Conservation (phyloP, 2,113 vertebrate genomes). For the Sciurus niger region DNA sequence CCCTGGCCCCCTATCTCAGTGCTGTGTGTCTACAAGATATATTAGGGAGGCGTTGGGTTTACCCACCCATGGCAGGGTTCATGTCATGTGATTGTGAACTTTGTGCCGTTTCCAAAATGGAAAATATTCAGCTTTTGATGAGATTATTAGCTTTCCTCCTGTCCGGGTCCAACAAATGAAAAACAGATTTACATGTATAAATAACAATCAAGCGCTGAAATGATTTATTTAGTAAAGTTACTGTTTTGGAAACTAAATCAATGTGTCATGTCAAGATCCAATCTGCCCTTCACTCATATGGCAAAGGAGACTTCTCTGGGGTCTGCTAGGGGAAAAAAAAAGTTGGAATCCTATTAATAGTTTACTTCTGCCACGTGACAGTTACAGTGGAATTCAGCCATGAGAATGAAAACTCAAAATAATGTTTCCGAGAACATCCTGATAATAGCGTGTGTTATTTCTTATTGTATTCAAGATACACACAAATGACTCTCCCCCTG, state of each 20-base stretch:
- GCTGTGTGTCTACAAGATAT: neutral
- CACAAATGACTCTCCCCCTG: constrained; percentile 75
- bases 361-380: constrained; percentile 84
- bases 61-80: neutral
- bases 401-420: constrained; percentile 84
- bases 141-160: constrained; percentile 80
- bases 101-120: constrained; percentile 64
- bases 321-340: constrained; percentile 74
- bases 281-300: constrained; percentile 81
- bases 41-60: constrained; percentile 39
- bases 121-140: constrained; percentile 79
- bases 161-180: constrained; percentile 79
- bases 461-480: constrained; percentile 86
- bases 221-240: constrained; percentile 83
- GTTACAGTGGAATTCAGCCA: constrained; percentile 76
- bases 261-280: constrained; percentile 72
- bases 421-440: constrained; percentile 82
- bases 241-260: constrained; percentile 82
- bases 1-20: neutral
- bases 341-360: constrained; percentile 80
- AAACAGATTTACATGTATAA: constrained; percentile 85
- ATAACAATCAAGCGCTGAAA: constrained; percentile 83
- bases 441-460: constrained; percentile 82
- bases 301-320: constrained; percentile 82
- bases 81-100: constrained; percentile 65